phyloP scores from a whole-genome alignment of 2,113 vertebrate genomes.

The Puffinus mauretanicus region DNA sequence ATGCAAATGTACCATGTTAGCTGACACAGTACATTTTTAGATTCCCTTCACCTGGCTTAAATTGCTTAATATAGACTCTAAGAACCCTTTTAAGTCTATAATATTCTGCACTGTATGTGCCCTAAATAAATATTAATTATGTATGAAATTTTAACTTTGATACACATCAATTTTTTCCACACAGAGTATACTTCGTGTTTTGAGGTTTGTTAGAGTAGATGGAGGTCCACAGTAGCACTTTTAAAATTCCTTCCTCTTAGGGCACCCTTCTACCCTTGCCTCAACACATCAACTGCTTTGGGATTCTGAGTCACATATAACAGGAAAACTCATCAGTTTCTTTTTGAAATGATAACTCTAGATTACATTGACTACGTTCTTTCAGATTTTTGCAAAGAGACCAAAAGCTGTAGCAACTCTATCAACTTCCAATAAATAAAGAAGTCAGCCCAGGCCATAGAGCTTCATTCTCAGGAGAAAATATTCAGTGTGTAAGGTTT shows the following conservation, averaged over 20 bases:
- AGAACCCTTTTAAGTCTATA: neutral
- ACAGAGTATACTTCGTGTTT: neutral
- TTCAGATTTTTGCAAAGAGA: neutral
- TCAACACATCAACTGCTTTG: neutral
- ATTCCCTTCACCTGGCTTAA: neutral
- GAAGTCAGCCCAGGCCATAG: neutral
- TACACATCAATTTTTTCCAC: neutral
- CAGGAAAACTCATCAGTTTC: neutral
- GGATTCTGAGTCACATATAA: neutral
- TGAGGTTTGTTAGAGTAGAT: neutral
- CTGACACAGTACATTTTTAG: neutral
- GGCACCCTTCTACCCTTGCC: neutral
- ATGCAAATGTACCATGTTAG: neutral
- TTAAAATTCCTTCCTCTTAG: neutral
- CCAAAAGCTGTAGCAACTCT: neutral
- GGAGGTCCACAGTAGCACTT: neutral
- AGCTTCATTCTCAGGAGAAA: neutral
- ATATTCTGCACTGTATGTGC: neutral
- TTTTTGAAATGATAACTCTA: neutral
- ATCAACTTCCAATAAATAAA: neutral
- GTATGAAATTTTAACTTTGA: neutral
- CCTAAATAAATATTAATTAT: neutral
- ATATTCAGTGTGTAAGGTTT: neutral
- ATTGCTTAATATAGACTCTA: neutral
- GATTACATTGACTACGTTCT: neutral